A percentile compares a stretch with the other conserved stretches of the same genome.
Evolutionary conservation across 2,888 invertebrate species (phyloP).

Genomic region (Blomia tropicalis): DNA sequence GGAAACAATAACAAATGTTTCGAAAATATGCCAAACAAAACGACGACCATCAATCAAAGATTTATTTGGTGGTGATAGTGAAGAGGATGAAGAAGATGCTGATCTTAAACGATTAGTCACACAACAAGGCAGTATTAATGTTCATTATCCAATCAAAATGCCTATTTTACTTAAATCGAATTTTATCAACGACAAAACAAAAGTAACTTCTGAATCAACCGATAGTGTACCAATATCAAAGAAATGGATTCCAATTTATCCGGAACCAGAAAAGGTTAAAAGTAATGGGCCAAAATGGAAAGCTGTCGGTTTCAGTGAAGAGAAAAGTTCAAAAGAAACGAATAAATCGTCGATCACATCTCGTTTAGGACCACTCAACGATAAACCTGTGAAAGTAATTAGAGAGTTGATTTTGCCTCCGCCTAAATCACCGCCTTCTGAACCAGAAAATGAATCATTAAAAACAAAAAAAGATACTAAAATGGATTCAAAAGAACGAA

Average conservation of each 20-base stretch:
- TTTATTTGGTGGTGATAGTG: slow-evolving; percentile 19
- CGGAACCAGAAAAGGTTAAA: slow-evolving; percentile 1
- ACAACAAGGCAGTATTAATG: slow-evolving; percentile 20
- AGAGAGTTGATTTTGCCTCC: neutral
- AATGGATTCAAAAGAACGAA: no score
- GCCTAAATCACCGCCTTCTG: neutral
- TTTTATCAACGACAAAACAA: neutral
- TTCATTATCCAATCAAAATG: slow-evolving; percentile 23
- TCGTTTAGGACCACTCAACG: no score
- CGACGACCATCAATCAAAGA: slow-evolving; percentile 21
- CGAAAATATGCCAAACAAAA: slow-evolving; percentile 8
- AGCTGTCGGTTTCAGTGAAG: neutral
- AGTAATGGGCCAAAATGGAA: slow-evolving; percentile 7
- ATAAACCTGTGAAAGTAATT: no score
- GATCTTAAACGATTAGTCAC: slow-evolving; percentile 17
- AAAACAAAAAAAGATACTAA: no score
- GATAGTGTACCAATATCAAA: slow-evolving; percentile 9
- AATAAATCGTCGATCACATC: neutral
- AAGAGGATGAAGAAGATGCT: slow-evolving; percentile 40
- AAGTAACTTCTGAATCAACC: slow-evolving; percentile 1
- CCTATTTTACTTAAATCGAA: slow-evolving; percentile 20
- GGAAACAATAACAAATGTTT: no score
- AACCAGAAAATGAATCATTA: no score
- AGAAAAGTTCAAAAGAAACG: neutral
- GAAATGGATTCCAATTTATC: slow-evolving; percentile 14